Conservation (phyloP, 2,797 vertebrate genomes). For the Arctocebus calabarensis region DNA sequence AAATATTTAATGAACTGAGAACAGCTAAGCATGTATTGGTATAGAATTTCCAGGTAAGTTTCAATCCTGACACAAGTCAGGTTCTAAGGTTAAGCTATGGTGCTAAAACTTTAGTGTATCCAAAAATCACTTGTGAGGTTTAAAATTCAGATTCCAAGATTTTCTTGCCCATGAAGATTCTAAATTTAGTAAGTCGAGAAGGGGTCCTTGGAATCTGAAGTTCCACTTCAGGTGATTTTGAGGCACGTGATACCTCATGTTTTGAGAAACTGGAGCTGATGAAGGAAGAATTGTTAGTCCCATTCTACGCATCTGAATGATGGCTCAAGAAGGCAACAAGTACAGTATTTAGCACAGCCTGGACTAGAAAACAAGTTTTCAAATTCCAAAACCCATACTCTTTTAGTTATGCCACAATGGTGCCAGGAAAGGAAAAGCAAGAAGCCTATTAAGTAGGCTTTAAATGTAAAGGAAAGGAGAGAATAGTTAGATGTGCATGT, state of each 20-base stretch:
- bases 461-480: conserved; percentile 42
- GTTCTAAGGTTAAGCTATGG: too few relatives aligned
- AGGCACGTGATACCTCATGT: not conserved
- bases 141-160: not conserved
- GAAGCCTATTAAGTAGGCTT: not conserved
- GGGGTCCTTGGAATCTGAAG: not conserved
- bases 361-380: not conserved
- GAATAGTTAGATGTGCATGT: not conserved
- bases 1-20: not conserved
- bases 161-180: not conserved
- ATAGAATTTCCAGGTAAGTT: not conserved
- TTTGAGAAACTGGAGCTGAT: conserved; percentile 14
- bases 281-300: conserved; percentile 7
- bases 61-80: conserved; percentile 26
- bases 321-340: not conserved
- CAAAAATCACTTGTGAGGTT: conserved; percentile 12
- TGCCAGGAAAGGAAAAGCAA: conserved; percentile 38
- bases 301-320: not conserved
- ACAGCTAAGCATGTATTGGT: conserved; percentile 1
- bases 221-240: not conserved
- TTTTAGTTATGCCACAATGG: not conserved
- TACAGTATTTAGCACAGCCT: not conserved
- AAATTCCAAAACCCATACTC: not conserved
- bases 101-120: not conserved
- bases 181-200: not conserved